Evolutionary conservation across 2,113 vertebrate genomes (phyloP), one percentile per base, ranked within the genome.

Genomic region (Ochotona curzoniae): DNA sequence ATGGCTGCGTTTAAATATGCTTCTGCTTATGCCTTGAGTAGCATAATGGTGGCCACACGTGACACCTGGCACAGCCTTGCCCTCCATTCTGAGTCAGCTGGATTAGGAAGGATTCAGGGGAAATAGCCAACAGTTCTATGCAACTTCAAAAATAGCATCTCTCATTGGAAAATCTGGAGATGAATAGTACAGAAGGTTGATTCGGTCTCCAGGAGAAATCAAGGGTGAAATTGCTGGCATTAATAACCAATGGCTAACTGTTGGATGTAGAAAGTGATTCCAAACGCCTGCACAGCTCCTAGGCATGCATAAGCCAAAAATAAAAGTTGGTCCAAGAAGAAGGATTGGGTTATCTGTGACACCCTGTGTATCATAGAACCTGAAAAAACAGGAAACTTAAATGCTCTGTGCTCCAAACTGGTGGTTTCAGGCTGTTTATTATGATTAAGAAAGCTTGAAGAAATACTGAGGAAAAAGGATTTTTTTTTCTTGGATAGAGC

Each of bases 371-470:
- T 86, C 69, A 82, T 82, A 21, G 87, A 60, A 90, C 51, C 81
- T 89, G 91, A 75, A 87, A 96, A 94, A 49, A 67, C 74, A 93
- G 90, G 91, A 75, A 85, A 82, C 47, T 75, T 54, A 82, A 94
- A 94, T 35, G 60, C 26, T 28, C 3, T 30, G 83, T 71, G 87
- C 91, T 93, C 83, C 86, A 88, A 92, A 88, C 70, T 87, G 73
- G 35, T 44, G n/a, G 17, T 23, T 89, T 81, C 64, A 64, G 35
- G 85, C 63, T 73, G 87, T 93, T 93, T 91, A 82, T 83, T 95
- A 67, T 79, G 78, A 32, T 60, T 84, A 32, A 74, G 21, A 51
- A 85, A 7, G 49, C 70, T 70, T 87, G 60, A 82, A 73, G 63
- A 79, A 92, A 75, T 35, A 73, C 7, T 75, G n/a, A 93, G 86